phyloP scores from a whole-genome alignment of 2,113 vertebrate genomes.

The Alouatta palliata region DNA sequence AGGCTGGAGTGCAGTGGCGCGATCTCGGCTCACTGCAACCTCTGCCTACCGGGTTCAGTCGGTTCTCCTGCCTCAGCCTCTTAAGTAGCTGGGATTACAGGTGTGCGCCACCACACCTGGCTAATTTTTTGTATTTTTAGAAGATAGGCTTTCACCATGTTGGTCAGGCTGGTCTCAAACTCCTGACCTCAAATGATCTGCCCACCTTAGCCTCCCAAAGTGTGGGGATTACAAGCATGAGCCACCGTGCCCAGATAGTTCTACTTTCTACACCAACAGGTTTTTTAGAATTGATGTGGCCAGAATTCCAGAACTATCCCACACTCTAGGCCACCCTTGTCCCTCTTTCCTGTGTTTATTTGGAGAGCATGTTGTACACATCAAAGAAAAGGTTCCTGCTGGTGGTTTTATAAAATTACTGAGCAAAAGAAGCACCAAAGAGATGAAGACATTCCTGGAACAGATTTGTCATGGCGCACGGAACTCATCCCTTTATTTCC shows the following conservation, averaged over 20 bases:
- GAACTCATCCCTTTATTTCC: background rate
- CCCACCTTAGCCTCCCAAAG: too few relatives aligned
- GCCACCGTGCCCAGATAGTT: background rate
- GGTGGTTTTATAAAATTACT: background rate
- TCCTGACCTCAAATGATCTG: too few relatives aligned
- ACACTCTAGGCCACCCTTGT: background rate
- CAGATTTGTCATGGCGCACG: rapidly evolving
- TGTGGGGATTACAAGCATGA: too few relatives aligned
- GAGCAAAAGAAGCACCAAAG: background rate
- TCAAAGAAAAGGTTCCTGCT: background rate
- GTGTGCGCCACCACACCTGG: too few relatives aligned
- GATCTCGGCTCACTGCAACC: too few relatives aligned
- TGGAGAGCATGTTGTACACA: background rate
- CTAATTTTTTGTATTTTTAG: too few relatives aligned
- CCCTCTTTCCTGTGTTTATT: background rate
- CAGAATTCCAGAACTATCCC: background rate
- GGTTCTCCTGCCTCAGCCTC: too few relatives aligned
- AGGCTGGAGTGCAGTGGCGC: too few relatives aligned
- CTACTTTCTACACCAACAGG: background rate
- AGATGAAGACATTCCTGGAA: background rate
- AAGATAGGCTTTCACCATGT: too few relatives aligned
- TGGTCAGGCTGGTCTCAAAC: too few relatives aligned
- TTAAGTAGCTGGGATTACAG: too few relatives aligned
- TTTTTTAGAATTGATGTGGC: background rate
- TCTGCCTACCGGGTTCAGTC: too few relatives aligned